Percentiles rank a stretch among this genome's conserved stretches.
Evolutionary conservation across 1,140 invertebrate genomes (phyloP).

Genomic region (Grapholita molesta): DNA sequence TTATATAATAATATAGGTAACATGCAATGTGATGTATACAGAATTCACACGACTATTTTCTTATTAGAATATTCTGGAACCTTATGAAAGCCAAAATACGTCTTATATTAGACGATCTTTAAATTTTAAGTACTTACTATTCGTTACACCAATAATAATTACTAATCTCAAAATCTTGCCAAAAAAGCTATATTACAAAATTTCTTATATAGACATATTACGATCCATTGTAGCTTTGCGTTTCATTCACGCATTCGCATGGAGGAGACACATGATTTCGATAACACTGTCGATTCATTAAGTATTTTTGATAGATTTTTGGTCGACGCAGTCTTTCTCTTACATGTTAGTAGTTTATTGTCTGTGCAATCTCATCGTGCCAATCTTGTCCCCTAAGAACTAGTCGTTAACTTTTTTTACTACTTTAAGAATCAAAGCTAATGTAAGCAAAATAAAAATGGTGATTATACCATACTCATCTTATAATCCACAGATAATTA

Average conservation of each 20-base stretch:
- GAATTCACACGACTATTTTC: neutral
- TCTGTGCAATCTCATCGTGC: slow-evolving; percentile 1
- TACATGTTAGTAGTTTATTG: slow-evolving; percentile 21
- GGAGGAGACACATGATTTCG: slow-evolving; percentile 4
- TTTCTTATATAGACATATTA: neutral
- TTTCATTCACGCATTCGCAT: neutral
- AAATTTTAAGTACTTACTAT: neutral
- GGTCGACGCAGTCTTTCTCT: slow-evolving; percentile 47
- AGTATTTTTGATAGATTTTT: slow-evolving; percentile 45
- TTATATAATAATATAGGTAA: neutral
- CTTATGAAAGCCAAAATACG: neutral
- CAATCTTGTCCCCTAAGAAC: neutral
- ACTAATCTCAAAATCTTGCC: neutral
- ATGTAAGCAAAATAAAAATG: no score
- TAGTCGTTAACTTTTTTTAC: no score
- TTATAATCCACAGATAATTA: no score
- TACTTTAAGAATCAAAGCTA: no score
- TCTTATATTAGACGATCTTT: no score
- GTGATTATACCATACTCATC: no score
- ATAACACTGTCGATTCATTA: slow-evolving; percentile 20
- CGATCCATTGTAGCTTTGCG: neutral
- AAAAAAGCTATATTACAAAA: neutral
- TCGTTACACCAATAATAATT: neutral
- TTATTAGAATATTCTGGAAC: neutral
- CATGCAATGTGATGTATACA: neutral